Conservation (phyloP, 2,888 invertebrate genomes). For the Trachelus stipa region DNA sequence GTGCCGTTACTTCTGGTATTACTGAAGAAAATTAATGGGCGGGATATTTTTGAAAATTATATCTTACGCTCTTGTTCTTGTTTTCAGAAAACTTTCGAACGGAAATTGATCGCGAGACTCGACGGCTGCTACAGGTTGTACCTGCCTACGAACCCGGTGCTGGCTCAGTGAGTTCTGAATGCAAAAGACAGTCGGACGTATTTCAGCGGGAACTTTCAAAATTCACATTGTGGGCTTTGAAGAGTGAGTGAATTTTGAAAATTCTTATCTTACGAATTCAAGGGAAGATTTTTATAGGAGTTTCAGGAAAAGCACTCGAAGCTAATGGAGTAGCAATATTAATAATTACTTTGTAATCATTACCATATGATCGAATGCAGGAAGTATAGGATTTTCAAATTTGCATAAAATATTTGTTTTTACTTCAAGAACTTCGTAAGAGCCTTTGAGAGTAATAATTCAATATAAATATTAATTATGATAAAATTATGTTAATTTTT, state of each 20-base stretch:
- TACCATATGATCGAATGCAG: constrained; percentile 4
- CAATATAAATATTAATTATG: neutral
- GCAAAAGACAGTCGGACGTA: constrained; percentile 54
- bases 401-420: constrained; percentile 6
- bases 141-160: constrained; percentile 57
- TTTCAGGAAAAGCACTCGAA: neutral
- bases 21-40: neutral
- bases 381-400: neutral
- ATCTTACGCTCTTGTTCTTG: neutral
- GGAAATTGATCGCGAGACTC: constrained; percentile 53
- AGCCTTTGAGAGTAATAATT: neutral
- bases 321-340: neutral
- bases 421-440: neutral
- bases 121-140: constrained; percentile 50
- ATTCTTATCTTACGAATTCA: neutral
- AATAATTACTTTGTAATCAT: too few relatives aligned
- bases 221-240: constrained; percentile 62
- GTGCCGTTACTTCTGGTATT: neutral
- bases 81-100: constrained; percentile 53
- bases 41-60: neutral
- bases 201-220: constrained; percentile 56
- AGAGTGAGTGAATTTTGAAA: constrained; percentile 49
- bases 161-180: constrained; percentile 56
- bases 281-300: neutral
- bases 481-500: neutral